phyloP scores from a whole-genome alignment of 2,797 vertebrate genomes.

The Artibeus lituratus region DNA sequence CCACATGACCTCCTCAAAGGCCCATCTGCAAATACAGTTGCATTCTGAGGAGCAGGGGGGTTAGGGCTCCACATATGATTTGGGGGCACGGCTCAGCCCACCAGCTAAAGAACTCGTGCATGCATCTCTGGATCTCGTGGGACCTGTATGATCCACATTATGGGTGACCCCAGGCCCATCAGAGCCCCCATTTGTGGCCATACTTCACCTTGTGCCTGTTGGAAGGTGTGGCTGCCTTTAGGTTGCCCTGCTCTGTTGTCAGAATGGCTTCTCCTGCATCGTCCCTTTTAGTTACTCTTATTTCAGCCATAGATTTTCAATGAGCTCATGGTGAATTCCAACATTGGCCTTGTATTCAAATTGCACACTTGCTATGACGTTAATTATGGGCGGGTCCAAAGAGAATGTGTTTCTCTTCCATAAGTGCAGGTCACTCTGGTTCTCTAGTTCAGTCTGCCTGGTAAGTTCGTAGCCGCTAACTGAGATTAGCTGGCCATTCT shows the following conservation, averaged over 20 bases:
- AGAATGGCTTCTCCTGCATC: fast-evolving
- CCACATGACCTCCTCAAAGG: background rate
- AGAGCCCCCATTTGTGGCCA: fast-evolving
- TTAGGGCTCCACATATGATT: background rate
- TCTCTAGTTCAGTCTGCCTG: background rate
- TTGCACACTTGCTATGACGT: too few species aligned
- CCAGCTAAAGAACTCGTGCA: fast-evolving
- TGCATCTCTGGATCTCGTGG: fast-evolving
- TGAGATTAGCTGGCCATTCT: background rate
- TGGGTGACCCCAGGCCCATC: fast-evolving
- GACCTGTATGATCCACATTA: fast-evolving
- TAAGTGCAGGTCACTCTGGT: fast-evolving
- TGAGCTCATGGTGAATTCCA: background rate
- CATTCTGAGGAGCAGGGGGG: fast-evolving
- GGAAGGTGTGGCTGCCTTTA: fast-evolving
- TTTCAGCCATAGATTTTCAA: background rate
- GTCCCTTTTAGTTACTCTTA: fast-evolving
- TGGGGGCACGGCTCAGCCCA: fast-evolving
- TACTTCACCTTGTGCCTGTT: fast-evolving
- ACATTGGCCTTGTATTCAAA: fast-evolving
- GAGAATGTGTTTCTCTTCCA: fast-evolving
- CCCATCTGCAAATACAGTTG: background rate
- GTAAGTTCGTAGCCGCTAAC: fast-evolving
- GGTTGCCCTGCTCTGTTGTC: fast-evolving
- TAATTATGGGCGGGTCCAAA: background rate